phyloP scores from a whole-genome alignment of 2,113 vertebrate species.

The Centropristis striata region DNA sequence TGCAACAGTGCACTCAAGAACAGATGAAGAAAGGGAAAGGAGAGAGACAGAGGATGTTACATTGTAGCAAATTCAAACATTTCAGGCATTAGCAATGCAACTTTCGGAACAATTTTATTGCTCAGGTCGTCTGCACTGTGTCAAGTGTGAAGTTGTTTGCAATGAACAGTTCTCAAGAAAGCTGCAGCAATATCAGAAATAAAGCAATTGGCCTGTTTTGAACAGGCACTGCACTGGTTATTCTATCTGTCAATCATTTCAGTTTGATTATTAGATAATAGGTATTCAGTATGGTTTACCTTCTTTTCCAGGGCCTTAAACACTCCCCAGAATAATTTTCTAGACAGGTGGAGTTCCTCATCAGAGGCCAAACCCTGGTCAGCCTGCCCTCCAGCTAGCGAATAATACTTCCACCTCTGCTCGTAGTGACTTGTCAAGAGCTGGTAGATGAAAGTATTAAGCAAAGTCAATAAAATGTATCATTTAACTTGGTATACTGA shows the following conservation, averaged over 20 bases:
- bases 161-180: too few relatives aligned
- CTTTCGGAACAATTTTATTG: too few relatives aligned
- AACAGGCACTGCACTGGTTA: too few relatives aligned
- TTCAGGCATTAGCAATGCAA: too few relatives aligned
- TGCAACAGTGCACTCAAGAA: too few relatives aligned
- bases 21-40: too few relatives aligned
- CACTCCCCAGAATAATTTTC: conserved; percentile 95
- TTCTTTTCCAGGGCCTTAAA: conserved; percentile 93
- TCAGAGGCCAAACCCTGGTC: conserved; percentile 89
- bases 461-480: not conserved
- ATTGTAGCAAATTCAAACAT: too few relatives aligned
- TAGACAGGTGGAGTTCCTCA: conserved; percentile 93
- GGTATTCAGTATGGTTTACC: conserved; percentile 76
- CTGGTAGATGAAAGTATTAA: conserved; percentile 72
- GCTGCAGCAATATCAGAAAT: too few relatives aligned
- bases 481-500: not conserved
- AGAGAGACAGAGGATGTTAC: too few relatives aligned
- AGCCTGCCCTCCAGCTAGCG: conserved; percentile 85
- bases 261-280: not conserved
- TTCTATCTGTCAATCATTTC: not conserved
- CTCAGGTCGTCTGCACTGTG: too few relatives aligned
- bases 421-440: conserved; percentile 95
- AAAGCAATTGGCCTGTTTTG: too few relatives aligned
- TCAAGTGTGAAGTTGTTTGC: too few relatives aligned
- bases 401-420: conserved; percentile 95